Conservation (phyloP, 2,113 vertebrate genomes). For the Verasper variegatus region DNA sequence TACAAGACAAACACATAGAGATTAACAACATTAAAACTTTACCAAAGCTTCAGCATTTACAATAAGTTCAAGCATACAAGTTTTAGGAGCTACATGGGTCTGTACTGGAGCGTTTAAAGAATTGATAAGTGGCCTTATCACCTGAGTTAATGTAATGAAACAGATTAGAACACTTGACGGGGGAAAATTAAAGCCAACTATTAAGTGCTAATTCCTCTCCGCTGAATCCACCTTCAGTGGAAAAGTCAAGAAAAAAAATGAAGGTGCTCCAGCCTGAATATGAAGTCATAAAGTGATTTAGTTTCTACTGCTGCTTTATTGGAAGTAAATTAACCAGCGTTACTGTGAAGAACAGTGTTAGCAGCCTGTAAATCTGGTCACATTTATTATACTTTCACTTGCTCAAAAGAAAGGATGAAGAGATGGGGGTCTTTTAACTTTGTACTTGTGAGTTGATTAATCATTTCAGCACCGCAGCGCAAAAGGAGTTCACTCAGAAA, state of each 20-base stretch:
- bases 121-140: slow-evolving; percentile 41
- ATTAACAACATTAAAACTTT: background rate
- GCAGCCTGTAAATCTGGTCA: slow-evolving; percentile 57
- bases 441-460: slow-evolving; percentile 10
- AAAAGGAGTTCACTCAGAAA: background rate
- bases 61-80: background rate
- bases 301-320: slow-evolving; percentile 52
- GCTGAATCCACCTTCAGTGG: slow-evolving; percentile 47
- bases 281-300: slow-evolving; percentile 63
- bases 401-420: slow-evolving; percentile 16
- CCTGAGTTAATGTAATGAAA: slow-evolving; percentile 65
- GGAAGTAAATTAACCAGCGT: slow-evolving; percentile 60
- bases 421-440: background rate
- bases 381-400: slow-evolving; percentile 40
- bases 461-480: background rate
- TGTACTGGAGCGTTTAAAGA: background rate
- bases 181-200: slow-evolving; percentile 59
- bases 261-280: slow-evolving; percentile 42
- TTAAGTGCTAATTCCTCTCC: slow-evolving; percentile 61
- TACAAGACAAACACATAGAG: background rate
- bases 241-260: slow-evolving; percentile 19
- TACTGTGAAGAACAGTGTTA: slow-evolving; percentile 50
- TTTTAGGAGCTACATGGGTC: slow-evolving; percentile 1
- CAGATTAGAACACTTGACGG: slow-evolving; percentile 67
- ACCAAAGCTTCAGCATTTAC: background rate